Evolutionary conservation across 2,888 invertebrate species (phyloP).

Genomic region (Drepana falcataria): DNA sequence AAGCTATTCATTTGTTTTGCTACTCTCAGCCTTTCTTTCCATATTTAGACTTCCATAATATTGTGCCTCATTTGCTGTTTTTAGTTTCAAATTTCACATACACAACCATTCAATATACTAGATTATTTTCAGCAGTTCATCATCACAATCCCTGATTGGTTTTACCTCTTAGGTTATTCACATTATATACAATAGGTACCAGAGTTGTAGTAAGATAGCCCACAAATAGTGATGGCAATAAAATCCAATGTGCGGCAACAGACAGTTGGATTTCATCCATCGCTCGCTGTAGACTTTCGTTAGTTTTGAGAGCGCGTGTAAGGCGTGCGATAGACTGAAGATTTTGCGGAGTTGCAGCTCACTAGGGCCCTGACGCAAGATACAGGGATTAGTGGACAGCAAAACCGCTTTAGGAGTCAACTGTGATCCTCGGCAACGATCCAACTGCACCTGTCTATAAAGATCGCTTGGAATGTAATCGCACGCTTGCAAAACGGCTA

Average conservation of each 20-base stretch:
- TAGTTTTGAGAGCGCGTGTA: conserved; percentile 33
- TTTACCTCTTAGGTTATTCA: conserved; percentile 25
- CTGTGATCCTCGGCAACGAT: conserved; percentile 26
- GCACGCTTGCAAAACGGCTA: neutral
- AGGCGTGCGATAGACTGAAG: conserved; percentile 45
- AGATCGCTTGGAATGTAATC: conserved; percentile 24
- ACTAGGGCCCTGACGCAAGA: conserved; percentile 43
- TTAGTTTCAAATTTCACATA: too few species aligned
- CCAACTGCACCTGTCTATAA: conserved; percentile 29
- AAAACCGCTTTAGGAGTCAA: conserved; percentile 41
- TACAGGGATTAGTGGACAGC: conserved; percentile 59
- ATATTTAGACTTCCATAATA: too few species aligned
- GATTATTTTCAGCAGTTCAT: too few species aligned
- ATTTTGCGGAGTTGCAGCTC: conserved; percentile 50
- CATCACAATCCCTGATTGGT: conserved; percentile 10
- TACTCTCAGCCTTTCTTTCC: too few species aligned
- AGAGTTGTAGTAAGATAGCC: conserved; percentile 54
- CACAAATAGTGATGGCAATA: conserved; percentile 71
- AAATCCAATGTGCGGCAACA: conserved; percentile 69
- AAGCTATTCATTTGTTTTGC: neutral
- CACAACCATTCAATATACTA: too few species aligned
- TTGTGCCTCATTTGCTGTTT: too few species aligned
- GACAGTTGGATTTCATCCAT: conserved; percentile 74
- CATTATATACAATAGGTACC: conserved; percentile 25
- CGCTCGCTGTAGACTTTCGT: conserved; percentile 61